phyloP scores from a whole-genome alignment of 1,140 invertebrate species.

The Drosophila serrata region DNA sequence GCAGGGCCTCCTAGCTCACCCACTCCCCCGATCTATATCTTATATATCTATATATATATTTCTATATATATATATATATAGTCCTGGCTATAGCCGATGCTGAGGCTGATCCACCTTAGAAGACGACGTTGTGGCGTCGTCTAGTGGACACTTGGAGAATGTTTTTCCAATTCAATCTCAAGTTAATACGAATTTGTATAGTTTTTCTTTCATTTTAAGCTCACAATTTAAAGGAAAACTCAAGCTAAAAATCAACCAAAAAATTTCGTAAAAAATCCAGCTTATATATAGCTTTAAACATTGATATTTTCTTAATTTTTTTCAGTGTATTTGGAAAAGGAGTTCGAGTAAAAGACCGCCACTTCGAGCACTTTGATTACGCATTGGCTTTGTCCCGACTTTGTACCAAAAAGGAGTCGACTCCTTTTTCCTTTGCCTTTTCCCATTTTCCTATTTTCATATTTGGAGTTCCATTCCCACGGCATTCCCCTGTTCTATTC shows the following conservation, averaged over 20 bases:
- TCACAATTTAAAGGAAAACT: background rate
- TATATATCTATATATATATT: background rate
- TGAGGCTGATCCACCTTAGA: slow-evolving; percentile 74
- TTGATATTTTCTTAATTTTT: background rate
- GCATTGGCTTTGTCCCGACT: slow-evolving; percentile 62
- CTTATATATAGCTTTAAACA: background rate
- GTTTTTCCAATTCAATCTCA: background rate
- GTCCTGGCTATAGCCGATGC: slow-evolving; percentile 9
- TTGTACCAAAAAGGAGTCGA: slow-evolving; percentile 21
- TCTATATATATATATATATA: background rate
- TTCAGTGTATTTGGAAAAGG: slow-evolving; percentile 10
- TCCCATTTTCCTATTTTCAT: background rate
- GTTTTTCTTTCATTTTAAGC: background rate
- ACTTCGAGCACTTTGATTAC: slow-evolving; percentile 74
- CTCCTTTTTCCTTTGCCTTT: slow-evolving; percentile 18
- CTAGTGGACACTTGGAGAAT: slow-evolving; percentile 35
- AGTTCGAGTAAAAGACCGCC: background rate
- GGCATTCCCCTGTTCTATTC: slow-evolving; percentile 47
- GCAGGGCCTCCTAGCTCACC: slow-evolving; percentile 1
- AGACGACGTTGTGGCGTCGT: slow-evolving; percentile 73
- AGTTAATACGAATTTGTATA: background rate
- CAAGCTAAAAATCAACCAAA: background rate
- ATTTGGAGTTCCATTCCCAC: slow-evolving; percentile 1
- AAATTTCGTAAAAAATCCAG: background rate
- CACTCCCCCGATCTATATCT: slow-evolving; percentile 5